A percentile compares a stretch with the other conserved stretches of the same genome.
Conservation (phyloP, 2,113 vertebrate genomes). For the Dinomys branickii region DNA sequence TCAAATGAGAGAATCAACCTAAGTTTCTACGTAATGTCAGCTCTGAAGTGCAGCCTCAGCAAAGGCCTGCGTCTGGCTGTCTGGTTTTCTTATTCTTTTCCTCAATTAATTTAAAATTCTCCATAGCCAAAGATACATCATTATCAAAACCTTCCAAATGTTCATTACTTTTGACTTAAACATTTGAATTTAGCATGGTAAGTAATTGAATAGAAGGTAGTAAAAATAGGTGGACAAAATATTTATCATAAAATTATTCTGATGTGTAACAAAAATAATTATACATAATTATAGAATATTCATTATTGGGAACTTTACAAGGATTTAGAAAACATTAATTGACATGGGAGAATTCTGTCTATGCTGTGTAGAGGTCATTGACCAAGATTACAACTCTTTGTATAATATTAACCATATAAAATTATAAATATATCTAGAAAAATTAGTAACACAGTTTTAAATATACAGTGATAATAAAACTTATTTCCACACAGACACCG, state of each 20-base stretch:
- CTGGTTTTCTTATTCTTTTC: slow-evolving; percentile 34
- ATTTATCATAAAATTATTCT: neutral
- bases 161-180: neutral
- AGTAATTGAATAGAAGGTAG: neutral
- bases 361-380: neutral
- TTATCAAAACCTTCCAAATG: slow-evolving; percentile 42
- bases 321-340: neutral
- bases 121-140: neutral
- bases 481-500: neutral
- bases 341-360: neutral
- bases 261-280: neutral
- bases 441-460: neutral
- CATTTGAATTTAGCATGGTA: slow-evolving; percentile 13
- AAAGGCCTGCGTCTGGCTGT: neutral
- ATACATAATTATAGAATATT: neutral
- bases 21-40: slow-evolving; percentile 48
- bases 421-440: neutral
- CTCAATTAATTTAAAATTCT: slow-evolving; percentile 56
- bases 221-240: neutral
- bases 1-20: slow-evolving; percentile 75
- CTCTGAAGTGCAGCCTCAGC: slow-evolving; percentile 72
- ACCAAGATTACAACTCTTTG: neutral
- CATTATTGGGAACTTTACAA: neutral
- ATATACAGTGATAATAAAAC: neutral
- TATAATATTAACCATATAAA: neutral